phyloP scores from a whole-genome alignment of 2,113 vertebrate species.

The Anthoscopus minutus region DNA sequence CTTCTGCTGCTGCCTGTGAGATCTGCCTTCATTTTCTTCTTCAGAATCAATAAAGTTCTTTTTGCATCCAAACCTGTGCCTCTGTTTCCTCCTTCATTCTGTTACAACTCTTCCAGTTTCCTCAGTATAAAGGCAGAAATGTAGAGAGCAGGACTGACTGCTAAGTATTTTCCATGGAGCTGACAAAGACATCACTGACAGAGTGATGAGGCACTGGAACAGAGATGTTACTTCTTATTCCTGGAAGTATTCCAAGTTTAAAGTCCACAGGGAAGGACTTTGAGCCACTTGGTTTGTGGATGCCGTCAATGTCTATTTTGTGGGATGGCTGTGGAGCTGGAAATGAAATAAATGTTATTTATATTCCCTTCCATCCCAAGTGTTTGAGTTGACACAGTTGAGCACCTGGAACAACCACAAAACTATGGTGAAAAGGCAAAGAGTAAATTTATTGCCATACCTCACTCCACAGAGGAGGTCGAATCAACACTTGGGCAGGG shows the following conservation, averaged over 20 bases:
- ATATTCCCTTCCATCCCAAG: background rate
- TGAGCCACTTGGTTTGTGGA: background rate
- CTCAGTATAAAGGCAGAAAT: background rate
- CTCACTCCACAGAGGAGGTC: too few relatives aligned
- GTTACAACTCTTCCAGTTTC: too few relatives aligned
- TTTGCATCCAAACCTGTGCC: background rate
- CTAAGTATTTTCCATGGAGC: too few relatives aligned
- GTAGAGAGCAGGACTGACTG: background rate
- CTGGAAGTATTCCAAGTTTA: background rate
- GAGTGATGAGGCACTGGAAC: background rate
- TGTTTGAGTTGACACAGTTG: accelerated
- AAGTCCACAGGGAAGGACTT: background rate
- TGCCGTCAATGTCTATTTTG: background rate
- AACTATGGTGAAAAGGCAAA: background rate
- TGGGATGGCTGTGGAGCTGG: background rate
- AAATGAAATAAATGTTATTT: background rate
- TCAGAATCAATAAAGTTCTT: background rate
- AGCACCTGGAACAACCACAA: background rate
- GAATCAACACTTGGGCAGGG: too few relatives aligned
- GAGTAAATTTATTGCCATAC: background rate
- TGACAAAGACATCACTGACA: too few relatives aligned
- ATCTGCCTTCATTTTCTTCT: too few relatives aligned
- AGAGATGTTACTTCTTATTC: background rate
- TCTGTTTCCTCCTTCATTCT: background rate
- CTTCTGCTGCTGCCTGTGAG: background rate